These are phyloP conservation scores for Neodiprion fabricii DNA, from an alignment of 1,140 invertebrate species.

Conservation along the genomic window DNA sequence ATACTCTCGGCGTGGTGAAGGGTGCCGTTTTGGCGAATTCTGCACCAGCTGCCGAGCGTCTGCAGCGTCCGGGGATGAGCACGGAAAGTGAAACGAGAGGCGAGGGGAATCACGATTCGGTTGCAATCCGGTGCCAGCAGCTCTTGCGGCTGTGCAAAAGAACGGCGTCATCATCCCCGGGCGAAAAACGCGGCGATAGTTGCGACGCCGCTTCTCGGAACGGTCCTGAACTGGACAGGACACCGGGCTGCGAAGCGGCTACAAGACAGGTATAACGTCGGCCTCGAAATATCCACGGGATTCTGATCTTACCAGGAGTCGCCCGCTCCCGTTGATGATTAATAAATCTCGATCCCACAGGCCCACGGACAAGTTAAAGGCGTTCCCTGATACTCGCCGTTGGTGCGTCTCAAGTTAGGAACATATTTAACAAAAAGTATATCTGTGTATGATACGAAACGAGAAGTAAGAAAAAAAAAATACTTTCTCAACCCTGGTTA, in stretches of 20 bases:
- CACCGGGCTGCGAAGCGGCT: constrained; percentile 22
- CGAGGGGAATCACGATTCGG: background rate
- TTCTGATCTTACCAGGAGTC: background rate
- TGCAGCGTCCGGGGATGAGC: background rate
- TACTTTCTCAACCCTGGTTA: no score
- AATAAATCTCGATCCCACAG: no score
- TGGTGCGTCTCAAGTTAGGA: no score
- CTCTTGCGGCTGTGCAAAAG: background rate
- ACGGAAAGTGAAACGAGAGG: background rate
- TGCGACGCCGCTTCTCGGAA: constrained; percentile 34
- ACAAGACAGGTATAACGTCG: background rate
- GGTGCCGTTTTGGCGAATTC: no score
- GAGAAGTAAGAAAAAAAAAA: no score
- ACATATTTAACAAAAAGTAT: no score
- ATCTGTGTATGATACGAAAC: no score
- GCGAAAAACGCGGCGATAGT: constrained; percentile 41
- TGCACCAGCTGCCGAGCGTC: no score
- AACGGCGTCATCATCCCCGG: constrained; percentile 36
- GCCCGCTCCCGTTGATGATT: background rate
- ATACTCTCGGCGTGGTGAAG: no score
- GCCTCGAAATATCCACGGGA: background rate
- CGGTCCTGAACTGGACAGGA: constrained; percentile 29
- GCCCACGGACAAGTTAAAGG: no score
- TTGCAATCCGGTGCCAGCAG: background rate
- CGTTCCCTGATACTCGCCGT: no score